These are phyloP conservation scores for Chauna torquata DNA, from an alignment of 2,113 vertebrate genomes.

Conservation along the genomic window DNA sequence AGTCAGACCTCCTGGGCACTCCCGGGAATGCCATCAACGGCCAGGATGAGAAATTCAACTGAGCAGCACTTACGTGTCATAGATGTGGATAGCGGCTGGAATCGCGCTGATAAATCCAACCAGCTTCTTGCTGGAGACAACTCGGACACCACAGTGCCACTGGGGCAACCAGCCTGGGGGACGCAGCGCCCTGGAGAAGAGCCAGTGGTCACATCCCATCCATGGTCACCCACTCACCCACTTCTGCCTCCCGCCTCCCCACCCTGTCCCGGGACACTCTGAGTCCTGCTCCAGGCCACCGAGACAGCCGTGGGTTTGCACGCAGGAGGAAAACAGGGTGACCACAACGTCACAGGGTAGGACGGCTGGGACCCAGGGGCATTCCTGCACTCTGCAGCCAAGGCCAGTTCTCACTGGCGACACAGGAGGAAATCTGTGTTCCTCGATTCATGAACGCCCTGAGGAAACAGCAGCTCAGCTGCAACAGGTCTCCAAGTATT, in stretches of 20 bases:
- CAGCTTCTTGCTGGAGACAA: slow-evolving; percentile 95
- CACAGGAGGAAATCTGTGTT: neutral
- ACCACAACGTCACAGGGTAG: neutral
- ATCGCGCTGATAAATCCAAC: slow-evolving; percentile 99
- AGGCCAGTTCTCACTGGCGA: neutral
- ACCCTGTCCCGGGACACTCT: neutral
- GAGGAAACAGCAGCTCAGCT: neutral
- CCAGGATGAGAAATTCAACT: neutral
- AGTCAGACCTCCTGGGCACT: neutral
- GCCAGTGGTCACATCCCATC: neutral
- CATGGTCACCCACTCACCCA: neutral
- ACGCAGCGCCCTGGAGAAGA: slow-evolving; percentile 87
- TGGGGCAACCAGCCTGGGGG: slow-evolving; percentile 96
- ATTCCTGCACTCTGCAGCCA: neutral
- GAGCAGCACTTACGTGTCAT: slow-evolving; percentile 85
- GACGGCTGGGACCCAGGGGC: neutral
- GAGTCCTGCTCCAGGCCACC: neutral
- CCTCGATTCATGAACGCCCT: fast-evolving
- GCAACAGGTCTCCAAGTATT: neutral
- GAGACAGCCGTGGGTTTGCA: fast-evolving
- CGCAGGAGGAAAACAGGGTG: neutral
- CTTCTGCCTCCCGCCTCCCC: neutral
- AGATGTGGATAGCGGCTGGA: slow-evolving; percentile 93
- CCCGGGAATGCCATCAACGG: neutral
- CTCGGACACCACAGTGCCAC: slow-evolving; percentile 98